Conservation (phyloP, 2,888 invertebrate species). For the Xestia ashworthii region DNA sequence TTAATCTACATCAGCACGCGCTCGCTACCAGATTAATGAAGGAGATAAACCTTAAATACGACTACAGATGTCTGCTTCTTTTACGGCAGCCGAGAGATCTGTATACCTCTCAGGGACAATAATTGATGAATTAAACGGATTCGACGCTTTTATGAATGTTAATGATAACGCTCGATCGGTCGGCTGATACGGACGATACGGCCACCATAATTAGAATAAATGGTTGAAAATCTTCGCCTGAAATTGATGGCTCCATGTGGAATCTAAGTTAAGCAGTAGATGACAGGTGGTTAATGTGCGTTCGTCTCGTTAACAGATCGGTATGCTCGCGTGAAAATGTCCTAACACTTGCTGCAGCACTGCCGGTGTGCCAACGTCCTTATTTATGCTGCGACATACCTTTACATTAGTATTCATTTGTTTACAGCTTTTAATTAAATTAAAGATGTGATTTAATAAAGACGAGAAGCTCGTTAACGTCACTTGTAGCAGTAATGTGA, state of each 20-base stretch:
- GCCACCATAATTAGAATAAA: slow-evolving; percentile 86
- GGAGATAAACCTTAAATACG: slow-evolving; percentile 89
- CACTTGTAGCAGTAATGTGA: slow-evolving; percentile 62
- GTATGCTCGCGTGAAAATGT: slow-evolving; percentile 41
- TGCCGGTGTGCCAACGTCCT: slow-evolving; percentile 36
- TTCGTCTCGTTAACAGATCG: slow-evolving; percentile 65
- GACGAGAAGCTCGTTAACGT: slow-evolving; percentile 72
- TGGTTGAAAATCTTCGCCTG: slow-evolving; percentile 78
- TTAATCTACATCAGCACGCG: slow-evolving; percentile 90
- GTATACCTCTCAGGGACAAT: slow-evolving; percentile 77
- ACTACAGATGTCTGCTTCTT: slow-evolving; percentile 85
- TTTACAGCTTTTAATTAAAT: slow-evolving; percentile 78
- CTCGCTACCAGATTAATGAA: slow-evolving; percentile 88
- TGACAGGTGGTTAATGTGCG: slow-evolving; percentile 76
- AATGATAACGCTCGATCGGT: slow-evolving; percentile 82
- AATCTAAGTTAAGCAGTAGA: slow-evolving; percentile 74
- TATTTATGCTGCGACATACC: slow-evolving; percentile 59
- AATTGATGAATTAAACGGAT: slow-evolving; percentile 87
- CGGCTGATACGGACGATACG: slow-evolving; percentile 76
- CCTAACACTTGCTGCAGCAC: slow-evolving; percentile 33
- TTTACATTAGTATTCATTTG: slow-evolving; percentile 79
- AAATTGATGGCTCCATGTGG: slow-evolving; percentile 78
- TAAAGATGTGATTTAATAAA: slow-evolving; percentile 75
- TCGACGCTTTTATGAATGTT: slow-evolving; percentile 84
- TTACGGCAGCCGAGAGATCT: slow-evolving; percentile 76